A percentile compares a stretch with the other conserved stretches of the same genome.
These are phyloP conservation scores for Otus scops DNA, from an alignment of 2,797 vertebrate species.

Conservation along the genomic window DNA sequence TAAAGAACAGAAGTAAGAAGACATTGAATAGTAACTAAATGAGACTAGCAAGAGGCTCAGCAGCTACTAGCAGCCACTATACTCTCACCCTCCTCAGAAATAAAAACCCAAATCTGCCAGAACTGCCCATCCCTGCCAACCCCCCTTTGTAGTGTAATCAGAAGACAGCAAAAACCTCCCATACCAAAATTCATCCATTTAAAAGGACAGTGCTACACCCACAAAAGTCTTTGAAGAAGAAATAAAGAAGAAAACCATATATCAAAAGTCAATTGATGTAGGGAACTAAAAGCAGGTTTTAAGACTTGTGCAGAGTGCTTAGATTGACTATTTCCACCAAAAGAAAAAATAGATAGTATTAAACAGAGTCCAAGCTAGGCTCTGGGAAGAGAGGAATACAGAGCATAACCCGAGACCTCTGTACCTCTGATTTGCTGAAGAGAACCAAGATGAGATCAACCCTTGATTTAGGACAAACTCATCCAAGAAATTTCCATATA, in stretches of 20 bases:
- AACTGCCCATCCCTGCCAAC: neutral
- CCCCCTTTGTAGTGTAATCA: neutral
- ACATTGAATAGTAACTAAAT: neutral
- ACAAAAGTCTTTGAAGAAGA: neutral
- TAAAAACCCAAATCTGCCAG: neutral
- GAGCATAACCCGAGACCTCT: neutral
- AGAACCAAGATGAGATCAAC: neutral
- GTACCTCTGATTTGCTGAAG: neutral
- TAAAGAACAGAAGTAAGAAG: neutral
- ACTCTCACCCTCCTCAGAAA: neutral
- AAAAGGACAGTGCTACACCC: neutral
- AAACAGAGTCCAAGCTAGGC: neutral
- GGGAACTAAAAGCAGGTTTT: neutral
- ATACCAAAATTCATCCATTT: neutral
- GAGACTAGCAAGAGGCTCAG: neutral
- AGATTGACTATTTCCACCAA: neutral
- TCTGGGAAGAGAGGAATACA: neutral
- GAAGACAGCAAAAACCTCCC: neutral
- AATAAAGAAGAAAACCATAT: neutral
- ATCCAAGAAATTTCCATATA: neutral
- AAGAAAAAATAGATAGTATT: neutral
- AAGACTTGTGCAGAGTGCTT: neutral
- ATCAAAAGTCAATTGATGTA: neutral
- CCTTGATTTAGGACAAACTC: neutral
- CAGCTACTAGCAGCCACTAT: neutral